Conservation (phyloP, 2,888 invertebrate species). For the Clostera curtula region DNA sequence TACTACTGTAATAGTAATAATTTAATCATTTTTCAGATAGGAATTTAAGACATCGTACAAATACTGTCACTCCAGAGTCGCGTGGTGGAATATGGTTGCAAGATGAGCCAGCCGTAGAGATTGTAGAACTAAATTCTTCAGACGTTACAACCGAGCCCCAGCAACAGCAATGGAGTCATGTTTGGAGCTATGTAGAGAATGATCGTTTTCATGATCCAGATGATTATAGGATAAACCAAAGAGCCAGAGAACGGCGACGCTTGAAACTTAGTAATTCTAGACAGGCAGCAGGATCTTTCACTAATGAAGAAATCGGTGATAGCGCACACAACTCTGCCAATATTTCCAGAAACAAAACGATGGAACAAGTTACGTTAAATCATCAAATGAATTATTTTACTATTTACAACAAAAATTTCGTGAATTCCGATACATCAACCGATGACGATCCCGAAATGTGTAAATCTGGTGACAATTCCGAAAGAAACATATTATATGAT, state of each 20-base stretch:
- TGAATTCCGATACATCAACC: constrained; percentile 36
- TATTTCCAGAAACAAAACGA: constrained; percentile 6
- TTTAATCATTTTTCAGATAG: constrained; percentile 23
- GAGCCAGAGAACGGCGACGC: constrained; percentile 34
- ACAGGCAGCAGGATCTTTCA: constrained; percentile 3
- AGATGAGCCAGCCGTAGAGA: constrained; percentile 34
- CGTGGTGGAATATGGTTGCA: constrained; percentile 31
- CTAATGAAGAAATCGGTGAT: constrained; percentile 3
- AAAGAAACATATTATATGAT: constrained; percentile 20
- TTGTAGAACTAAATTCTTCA: constrained; percentile 45
- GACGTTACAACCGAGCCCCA: constrained; percentile 23
- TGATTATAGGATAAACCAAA: constrained; percentile 28
- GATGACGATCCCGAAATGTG: constrained; percentile 25
- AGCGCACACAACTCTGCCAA: constrained; percentile 6
- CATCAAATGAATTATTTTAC: constrained; percentile 39
- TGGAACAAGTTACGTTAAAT: constrained; percentile 16
- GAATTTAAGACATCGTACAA: constrained; percentile 16
- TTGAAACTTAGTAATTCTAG: constrained; percentile 14
- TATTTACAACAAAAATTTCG: constrained; percentile 34
- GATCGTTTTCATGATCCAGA: constrained; percentile 18
- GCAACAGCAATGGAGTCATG: constrained; percentile 19
- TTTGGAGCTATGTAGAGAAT: constrained; percentile 29
- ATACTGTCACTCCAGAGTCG: constrained; percentile 26
- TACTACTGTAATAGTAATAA: constrained; percentile 6
- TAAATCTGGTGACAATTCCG: constrained; percentile 15